These are phyloP conservation scores for Uloborus plumipes DNA, from an alignment of 2,888 invertebrate genomes.

Conservation along the genomic window DNA sequence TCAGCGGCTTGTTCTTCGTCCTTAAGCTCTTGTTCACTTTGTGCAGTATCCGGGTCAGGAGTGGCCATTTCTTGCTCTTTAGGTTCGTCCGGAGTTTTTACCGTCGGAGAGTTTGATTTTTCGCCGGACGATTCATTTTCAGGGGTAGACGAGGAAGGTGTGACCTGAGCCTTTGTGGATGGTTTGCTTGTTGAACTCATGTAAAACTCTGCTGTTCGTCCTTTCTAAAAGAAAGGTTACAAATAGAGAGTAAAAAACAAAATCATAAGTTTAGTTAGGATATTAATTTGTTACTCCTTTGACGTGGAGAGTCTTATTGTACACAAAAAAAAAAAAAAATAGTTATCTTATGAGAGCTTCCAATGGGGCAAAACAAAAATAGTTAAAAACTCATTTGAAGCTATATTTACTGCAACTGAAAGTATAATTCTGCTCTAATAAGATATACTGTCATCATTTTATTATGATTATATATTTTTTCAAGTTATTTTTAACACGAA, in stretches of 20 bases:
- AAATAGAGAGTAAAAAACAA: background rate
- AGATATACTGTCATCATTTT: too few species aligned
- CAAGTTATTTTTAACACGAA: too few species aligned
- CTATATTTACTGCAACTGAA: too few species aligned
- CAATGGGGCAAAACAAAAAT: too few species aligned
- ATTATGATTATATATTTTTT: too few species aligned
- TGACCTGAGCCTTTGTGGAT: background rate
- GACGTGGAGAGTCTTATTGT: too few species aligned
- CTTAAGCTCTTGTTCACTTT: slow-evolving; percentile 16
- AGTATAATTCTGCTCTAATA: too few species aligned
- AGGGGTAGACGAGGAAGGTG: slow-evolving; percentile 30
- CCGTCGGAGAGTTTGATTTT: slow-evolving; percentile 18
- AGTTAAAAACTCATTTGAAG: too few species aligned
- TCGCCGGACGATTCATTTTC: slow-evolving; percentile 42
- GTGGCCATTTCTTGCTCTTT: background rate
- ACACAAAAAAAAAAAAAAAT: too few species aligned
- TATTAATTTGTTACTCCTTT: too few species aligned
- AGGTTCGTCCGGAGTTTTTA: background rate
- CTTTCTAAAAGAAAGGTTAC: slow-evolving; percentile 47
- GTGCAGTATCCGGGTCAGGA: slow-evolving; percentile 1
- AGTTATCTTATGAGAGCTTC: too few species aligned
- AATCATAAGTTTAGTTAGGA: too few species aligned
- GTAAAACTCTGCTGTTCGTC: slow-evolving; percentile 67
- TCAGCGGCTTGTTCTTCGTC: slow-evolving; percentile 18
- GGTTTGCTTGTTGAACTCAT: slow-evolving; percentile 32